A percentile compares a stretch with the other conserved stretches of the same genome.
Evolutionary conservation across 2,797 vertebrate species (phyloP).

Genomic region (Morelia viridis): DNA sequence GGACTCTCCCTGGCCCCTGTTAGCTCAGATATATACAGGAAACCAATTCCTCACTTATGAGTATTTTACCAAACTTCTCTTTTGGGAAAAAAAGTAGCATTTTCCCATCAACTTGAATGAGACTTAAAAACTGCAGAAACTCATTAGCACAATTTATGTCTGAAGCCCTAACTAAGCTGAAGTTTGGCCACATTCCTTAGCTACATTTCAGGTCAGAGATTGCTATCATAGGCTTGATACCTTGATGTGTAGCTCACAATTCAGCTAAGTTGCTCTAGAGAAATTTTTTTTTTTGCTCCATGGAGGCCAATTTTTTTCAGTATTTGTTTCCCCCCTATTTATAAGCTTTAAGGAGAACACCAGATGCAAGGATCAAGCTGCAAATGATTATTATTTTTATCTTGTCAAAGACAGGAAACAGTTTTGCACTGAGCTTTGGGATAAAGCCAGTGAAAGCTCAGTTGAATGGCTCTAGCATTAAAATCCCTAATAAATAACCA

Average conservation of each 20-base stretch:
- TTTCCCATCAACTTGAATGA: not conserved
- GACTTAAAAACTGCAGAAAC: not conserved
- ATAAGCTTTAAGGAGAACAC: not conserved
- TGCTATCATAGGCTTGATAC: not conserved
- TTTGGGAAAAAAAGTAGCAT: not conserved
- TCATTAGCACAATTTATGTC: not conserved
- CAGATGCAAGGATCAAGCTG: slow-evolving; percentile 8
- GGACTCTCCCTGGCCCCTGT: not conserved
- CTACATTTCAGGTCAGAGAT: not conserved
- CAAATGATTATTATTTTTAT: slow-evolving; percentile 15
- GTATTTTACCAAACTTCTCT: not conserved
- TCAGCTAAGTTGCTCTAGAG: not conserved
- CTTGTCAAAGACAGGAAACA: slow-evolving; percentile 19
- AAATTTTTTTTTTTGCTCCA: not conserved
- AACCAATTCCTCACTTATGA: not conserved
- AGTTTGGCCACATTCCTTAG: not conserved
- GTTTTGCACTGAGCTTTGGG: not conserved
- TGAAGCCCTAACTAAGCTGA: not conserved
- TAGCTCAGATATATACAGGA: not conserved
- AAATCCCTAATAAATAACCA: slow-evolving; percentile 2
- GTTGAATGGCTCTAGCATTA: not conserved
- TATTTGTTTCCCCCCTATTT: not conserved
- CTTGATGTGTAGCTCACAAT: not conserved
- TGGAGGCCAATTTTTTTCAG: not conserved
- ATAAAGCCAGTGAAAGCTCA: not conserved